phyloP scores from a whole-genome alignment of 1,140 invertebrate genomes.

The Proales similis region DNA sequence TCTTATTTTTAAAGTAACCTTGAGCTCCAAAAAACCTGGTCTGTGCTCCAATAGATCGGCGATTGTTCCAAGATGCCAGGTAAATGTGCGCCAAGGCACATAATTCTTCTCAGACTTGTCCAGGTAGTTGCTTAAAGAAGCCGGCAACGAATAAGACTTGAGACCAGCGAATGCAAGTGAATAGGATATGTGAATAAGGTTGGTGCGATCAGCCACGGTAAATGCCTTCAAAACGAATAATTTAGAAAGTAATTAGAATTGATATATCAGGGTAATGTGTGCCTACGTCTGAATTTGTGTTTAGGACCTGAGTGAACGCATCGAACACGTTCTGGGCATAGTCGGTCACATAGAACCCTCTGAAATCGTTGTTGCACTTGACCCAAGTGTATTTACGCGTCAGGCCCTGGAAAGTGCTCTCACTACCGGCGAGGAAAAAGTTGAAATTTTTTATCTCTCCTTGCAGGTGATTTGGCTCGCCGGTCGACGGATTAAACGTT shows the following conservation, averaged over 20 bases:
- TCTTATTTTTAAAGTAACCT: background rate
- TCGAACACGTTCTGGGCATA: slow-evolving; percentile 15
- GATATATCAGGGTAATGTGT: too few relatives aligned
- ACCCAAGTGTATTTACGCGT: slow-evolving; percentile 11
- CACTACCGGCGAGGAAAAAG: background rate
- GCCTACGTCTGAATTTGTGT: background rate
- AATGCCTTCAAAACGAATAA: too few relatives aligned
- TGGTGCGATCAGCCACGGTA: slow-evolving; percentile 23
- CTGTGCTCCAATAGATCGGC: slow-evolving; percentile 21
- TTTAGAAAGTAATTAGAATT: too few relatives aligned
- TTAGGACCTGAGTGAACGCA: slow-evolving; percentile 12
- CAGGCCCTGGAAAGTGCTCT: background rate
- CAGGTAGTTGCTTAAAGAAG: slow-evolving; percentile 9
- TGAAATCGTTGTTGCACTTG: slow-evolving; percentile 33
- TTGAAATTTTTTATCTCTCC: slow-evolving; percentile 2
- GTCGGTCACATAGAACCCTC: slow-evolving; percentile 26
- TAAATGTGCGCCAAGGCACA: slow-evolving; percentile 35
- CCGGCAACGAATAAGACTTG: slow-evolving; percentile 6
- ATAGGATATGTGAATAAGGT: slow-evolving; percentile 27
- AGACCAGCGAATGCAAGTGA: slow-evolving; percentile 9
- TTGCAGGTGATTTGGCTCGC: background rate
- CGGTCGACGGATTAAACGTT: background rate
- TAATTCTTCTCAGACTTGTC: background rate
- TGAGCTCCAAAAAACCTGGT: background rate
- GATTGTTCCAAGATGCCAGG: slow-evolving; percentile 32